These are phyloP conservation scores for Drosophila melanocephala DNA, from an alignment of 2,888 invertebrate species.

Conservation along the genomic window DNA sequence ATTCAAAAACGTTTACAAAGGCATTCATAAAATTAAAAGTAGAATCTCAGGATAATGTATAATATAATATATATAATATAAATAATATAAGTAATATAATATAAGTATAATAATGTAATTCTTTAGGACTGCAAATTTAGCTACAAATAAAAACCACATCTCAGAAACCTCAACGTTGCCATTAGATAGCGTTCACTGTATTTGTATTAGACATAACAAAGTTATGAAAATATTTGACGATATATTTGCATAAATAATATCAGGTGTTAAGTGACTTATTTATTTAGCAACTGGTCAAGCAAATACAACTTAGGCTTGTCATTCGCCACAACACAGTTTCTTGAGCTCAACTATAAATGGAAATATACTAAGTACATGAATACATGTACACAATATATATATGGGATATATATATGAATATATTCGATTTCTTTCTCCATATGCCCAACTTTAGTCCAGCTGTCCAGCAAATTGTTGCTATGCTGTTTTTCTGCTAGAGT, in stretches of 20 bases:
- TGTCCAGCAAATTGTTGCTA: not conserved
- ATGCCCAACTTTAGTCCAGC: not conserved
- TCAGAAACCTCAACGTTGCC: not conserved
- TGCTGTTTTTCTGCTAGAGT: constrained; percentile 1
- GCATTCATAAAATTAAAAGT: not conserved
- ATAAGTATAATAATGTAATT: not conserved
- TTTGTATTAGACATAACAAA: not conserved
- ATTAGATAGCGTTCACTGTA: constrained; percentile 2
- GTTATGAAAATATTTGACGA: not conserved
- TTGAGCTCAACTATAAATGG: not conserved
- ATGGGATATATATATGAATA: not conserved
- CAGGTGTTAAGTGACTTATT: constrained; percentile 33
- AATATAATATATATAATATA: too few species aligned
- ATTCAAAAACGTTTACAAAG: not conserved
- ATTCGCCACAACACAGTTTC: not conserved
- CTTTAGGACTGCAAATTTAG: not conserved
- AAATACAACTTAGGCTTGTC: not conserved
- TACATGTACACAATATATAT: not conserved
- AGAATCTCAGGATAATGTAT: not conserved
- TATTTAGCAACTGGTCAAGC: constrained; percentile 16
- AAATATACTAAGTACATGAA: not conserved
- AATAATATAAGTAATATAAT: too few species aligned
- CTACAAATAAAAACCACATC: not conserved
- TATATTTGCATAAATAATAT: constrained; percentile 26
- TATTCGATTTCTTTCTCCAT: not conserved